Base-by-base conservation (phyloP, 2,797 vertebrate genomes). In the Mallotus villosus region DNA sequence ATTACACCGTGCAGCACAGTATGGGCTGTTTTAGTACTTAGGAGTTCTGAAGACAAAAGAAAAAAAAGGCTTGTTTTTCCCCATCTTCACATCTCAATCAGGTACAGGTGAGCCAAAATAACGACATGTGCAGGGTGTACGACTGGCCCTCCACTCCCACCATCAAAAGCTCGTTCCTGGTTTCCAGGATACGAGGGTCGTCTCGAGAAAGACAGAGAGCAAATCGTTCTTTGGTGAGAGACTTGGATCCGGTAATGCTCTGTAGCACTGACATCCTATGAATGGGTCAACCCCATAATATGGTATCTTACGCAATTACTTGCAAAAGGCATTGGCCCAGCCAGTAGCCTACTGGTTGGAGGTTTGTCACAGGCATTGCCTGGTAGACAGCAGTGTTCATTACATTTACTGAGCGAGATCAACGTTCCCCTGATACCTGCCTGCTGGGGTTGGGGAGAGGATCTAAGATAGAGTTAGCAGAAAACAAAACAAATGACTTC, bases 21-120 rank as follows among this genome's bases (percentile, higher is more conserved):
- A 22, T 58, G 21, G 5, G 19, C 55, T 2, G 1, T 2, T 58
- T n/a, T 21, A 14, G n/a, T 58, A 58, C 8, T 11, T n/a, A 58
- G 55, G 21, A 60, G 58, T 9, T 16, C 19, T 57, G 59, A 57
- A 51, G 12, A 14, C 64, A n/a, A 69, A 65, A n/a, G n/a, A n/a
- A n/a, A n/a, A n/a, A n/a, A n/a, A n/a, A 21, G 16, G 2, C 62
- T 5, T 49, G 14, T 66, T 72, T 93, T 95, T 92, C 99, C 98
- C n/a, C n/a, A n/a, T n/a, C n/a, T n/a, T n/a, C n/a, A n/a, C 98
- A 99, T 84, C 96, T 92, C 77, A 99, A 78, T 95, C 96, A 68
- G 97, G 97, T 67, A 96, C 93, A 0, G 98, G 98, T 0, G 98
- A 98, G 8, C 97, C 98, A 5, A 99, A 99, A 80, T 93, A 98